Evolutionary conservation across 2,888 invertebrate species (phyloP).

Genomic region (Elegia similella): DNA sequence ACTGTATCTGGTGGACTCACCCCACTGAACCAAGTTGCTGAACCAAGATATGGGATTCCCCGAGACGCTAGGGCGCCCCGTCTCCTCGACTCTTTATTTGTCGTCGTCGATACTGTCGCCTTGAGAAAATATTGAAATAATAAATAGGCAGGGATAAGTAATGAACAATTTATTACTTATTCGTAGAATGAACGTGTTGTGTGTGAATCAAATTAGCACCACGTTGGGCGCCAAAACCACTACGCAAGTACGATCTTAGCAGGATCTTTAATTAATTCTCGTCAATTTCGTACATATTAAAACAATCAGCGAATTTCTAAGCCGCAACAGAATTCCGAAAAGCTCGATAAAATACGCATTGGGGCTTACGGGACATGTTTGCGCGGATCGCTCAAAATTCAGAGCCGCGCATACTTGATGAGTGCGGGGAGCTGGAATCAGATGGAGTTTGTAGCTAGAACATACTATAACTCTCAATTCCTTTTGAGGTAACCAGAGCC

Average conservation of each 20-base stretch:
- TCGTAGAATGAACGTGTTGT: too few species aligned
- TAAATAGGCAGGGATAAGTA: too few species aligned
- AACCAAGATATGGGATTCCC: too few species aligned
- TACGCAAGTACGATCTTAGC: background rate
- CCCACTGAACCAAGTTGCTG: too few species aligned
- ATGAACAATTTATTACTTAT: too few species aligned
- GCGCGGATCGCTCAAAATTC: constrained; percentile 49
- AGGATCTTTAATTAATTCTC: background rate
- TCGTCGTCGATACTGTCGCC: too few species aligned
- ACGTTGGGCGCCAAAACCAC: background rate
- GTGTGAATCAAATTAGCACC: background rate
- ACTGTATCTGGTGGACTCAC: too few species aligned
- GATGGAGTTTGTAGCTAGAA: background rate
- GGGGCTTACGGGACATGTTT: constrained; percentile 50
- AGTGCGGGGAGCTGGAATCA: constrained; percentile 41
- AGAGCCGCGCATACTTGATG: constrained; percentile 56
- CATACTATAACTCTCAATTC: too few species aligned
- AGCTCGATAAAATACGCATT: constrained; percentile 44
- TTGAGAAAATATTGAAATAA: too few species aligned
- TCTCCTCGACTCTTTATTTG: too few species aligned
- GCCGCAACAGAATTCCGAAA: constrained; percentile 20
- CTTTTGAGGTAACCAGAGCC: too few species aligned
- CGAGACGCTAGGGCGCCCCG: too few species aligned
- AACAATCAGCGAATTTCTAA: constrained; percentile 14
- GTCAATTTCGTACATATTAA: constrained; percentile 5